These are phyloP conservation scores for Hippopotamus amphibius DNA, from an alignment of 2,113 vertebrate species.

Conservation along the genomic window DNA sequence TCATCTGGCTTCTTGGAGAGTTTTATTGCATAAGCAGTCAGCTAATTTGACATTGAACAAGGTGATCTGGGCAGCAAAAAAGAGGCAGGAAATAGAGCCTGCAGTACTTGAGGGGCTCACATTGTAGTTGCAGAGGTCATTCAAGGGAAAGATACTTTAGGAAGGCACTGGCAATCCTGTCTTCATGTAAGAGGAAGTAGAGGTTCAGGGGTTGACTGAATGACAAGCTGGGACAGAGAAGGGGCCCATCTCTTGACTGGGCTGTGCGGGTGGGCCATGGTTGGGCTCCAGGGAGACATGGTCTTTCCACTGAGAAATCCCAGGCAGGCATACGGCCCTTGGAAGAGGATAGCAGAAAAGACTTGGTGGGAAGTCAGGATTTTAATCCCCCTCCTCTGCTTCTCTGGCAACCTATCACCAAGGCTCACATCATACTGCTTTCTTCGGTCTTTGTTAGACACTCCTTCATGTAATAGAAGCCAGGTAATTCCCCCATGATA, in stretches of 20 bases:
- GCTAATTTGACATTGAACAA: not conserved
- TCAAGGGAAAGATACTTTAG: not conserved
- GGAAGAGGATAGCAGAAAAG: not conserved
- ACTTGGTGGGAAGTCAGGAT: not conserved
- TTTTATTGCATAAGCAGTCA: not conserved
- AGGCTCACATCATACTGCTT: not conserved
- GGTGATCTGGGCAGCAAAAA: not conserved
- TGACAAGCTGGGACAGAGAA: not conserved
- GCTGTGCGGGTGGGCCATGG: not conserved
- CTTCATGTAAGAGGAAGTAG: not conserved
- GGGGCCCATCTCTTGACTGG: not conserved
- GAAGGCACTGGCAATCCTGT: not conserved
- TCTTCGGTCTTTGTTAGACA: not conserved
- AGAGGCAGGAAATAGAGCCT: not conserved
- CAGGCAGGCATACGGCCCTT: not conserved
- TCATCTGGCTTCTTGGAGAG: not conserved
- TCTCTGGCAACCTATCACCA: not conserved
- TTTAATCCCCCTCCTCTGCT: not conserved
- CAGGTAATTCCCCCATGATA: not conserved
- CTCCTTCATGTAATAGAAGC: not conserved
- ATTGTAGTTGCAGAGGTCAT: not conserved
- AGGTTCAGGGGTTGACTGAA: not conserved
- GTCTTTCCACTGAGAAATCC: not conserved
- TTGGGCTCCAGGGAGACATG: not conserved
- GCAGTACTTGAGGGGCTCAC: accelerated